These are phyloP conservation scores for Sphecodes monilicornis DNA, from an alignment of 2,888 invertebrate genomes.

Conservation along the genomic window DNA sequence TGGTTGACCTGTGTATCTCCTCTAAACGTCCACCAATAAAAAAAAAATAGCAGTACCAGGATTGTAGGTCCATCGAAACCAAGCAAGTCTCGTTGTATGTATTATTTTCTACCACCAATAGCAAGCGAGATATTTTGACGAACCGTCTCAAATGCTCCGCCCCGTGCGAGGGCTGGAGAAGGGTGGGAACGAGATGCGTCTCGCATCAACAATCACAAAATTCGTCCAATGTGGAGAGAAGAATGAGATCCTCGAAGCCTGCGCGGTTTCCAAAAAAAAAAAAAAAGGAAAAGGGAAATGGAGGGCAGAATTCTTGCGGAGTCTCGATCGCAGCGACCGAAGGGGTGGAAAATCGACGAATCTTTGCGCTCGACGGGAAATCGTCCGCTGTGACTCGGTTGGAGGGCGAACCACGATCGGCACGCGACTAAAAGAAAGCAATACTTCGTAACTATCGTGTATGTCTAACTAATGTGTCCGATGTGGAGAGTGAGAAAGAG, in stretches of 20 bases:
- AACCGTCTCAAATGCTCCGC: background rate
- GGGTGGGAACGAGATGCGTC: background rate
- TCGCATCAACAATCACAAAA: conserved; percentile 8
- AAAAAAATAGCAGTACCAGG: background rate
- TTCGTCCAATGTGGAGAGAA: conserved; percentile 15
- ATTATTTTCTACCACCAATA: background rate
- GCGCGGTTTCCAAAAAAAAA: background rate
- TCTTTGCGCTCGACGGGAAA: conserved; percentile 57
- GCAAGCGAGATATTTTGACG: background rate
- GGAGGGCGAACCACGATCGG: conserved; percentile 81
- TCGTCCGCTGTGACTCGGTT: conserved; percentile 53
- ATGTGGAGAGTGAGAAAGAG: conserved; percentile 13
- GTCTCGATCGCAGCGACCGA: conserved; percentile 23
- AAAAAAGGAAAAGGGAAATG: background rate
- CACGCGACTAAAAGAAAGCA: conserved; percentile 87
- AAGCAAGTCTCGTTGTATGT: no score
- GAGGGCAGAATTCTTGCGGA: conserved; percentile 37
- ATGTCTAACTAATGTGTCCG: conserved; percentile 67
- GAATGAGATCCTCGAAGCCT: background rate
- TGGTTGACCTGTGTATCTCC: background rate
- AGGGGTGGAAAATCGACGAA: conserved; percentile 56
- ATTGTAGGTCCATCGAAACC: background rate
- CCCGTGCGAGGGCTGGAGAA: background rate
- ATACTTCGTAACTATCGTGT: conserved; percentile 89
- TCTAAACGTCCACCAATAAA: background rate